These are phyloP conservation scores for Hippocampus kuda DNA, from an alignment of 2,797 vertebrate genomes.

Conservation along the genomic window DNA sequence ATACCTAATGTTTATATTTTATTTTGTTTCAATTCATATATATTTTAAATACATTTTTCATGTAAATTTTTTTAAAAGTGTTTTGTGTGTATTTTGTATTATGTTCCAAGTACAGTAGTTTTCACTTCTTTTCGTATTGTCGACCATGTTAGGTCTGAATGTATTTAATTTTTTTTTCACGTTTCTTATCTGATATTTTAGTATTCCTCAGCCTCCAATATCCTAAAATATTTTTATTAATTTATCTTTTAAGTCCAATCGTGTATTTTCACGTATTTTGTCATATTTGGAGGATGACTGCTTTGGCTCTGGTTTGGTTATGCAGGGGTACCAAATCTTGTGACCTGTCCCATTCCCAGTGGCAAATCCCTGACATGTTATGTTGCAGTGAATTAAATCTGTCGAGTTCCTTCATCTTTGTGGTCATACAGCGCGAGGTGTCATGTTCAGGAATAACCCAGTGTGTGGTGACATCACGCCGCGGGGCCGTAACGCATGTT, in stretches of 20 bases:
- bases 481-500: conserved; percentile 12
- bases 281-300: background rate
- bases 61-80: too few species aligned
- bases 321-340: background rate
- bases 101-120: background rate
- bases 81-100: background rate
- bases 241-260: background rate
- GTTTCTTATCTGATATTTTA: background rate
- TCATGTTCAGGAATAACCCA: background rate
- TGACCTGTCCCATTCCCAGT: background rate
- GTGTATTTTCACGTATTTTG: background rate
- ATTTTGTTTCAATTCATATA: background rate
- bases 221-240: background rate
- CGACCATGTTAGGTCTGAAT: background rate
- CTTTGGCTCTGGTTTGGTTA: background rate
- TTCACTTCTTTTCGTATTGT: background rate
- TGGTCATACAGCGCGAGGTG: background rate
- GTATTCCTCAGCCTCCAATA: background rate
- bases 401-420: background rate
- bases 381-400: background rate
- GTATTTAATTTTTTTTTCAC: background rate
- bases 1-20: background rate
- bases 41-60: too few species aligned
- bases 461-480: background rate
- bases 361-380: background rate